These are phyloP conservation scores for Ciconia boyciana DNA, from an alignment of 2,113 vertebrate genomes.

Conservation along the genomic window DNA sequence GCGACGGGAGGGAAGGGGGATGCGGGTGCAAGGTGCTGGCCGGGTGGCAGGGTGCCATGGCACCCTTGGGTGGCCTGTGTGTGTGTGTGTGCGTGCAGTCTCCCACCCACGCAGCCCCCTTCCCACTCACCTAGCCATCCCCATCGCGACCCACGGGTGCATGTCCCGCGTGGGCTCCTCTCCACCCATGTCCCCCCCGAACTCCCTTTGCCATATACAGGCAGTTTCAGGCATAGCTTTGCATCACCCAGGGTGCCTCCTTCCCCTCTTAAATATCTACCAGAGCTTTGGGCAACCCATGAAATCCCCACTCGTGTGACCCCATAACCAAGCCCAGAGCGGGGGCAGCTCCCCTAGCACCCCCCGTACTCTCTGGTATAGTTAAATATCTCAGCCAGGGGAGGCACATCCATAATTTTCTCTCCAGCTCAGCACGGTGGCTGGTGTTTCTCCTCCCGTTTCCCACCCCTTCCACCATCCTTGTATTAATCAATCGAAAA, in stretches of 20 bases:
- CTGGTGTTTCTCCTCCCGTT: not conserved
- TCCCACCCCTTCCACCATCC: not conserved
- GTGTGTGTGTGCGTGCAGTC: not conserved
- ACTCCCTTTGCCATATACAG: not conserved
- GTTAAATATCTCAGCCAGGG: not conserved
- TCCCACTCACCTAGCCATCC: not conserved
- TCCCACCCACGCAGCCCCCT: not conserved
- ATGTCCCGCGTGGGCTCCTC: not conserved
- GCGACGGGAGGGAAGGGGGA: too few relatives aligned
- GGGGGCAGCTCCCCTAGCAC: not conserved
- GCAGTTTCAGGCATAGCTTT: not conserved
- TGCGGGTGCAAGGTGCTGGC: not conserved
- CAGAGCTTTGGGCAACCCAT: not conserved
- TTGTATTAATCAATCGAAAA: not conserved
- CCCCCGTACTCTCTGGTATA: rapidly evolving
- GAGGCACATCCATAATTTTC: not conserved
- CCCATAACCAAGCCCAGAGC: not conserved
- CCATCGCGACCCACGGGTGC: not conserved
- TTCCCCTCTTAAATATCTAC: not conserved
- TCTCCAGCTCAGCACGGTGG: not conserved
- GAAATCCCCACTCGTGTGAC: not conserved
- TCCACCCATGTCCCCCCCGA: too few relatives aligned
- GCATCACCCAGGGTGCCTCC: not conserved
- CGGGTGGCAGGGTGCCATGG: not conserved
- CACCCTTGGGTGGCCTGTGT: not conserved